Percentiles rank a stretch among this genome's conserved stretches.
Evolutionary conservation across 2,113 vertebrate genomes (phyloP).

Genomic region (Eira barbara): DNA sequence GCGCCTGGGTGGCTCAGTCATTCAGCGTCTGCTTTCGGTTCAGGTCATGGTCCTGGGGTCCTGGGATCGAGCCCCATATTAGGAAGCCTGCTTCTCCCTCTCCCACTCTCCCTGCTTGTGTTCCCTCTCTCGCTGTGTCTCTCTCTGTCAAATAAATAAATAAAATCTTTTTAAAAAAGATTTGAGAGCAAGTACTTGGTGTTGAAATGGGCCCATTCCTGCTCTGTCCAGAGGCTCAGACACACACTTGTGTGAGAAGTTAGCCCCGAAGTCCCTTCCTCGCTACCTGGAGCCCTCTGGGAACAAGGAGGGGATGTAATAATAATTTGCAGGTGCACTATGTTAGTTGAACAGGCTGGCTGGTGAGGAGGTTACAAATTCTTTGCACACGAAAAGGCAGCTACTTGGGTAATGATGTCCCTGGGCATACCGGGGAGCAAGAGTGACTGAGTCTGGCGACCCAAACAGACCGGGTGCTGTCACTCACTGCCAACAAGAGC

Average conservation of each 20-base stretch:
- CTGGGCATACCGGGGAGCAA: background rate
- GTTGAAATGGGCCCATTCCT: background rate
- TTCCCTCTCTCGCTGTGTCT: too few species aligned
- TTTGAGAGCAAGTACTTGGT: background rate
- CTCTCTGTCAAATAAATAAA: too few species aligned
- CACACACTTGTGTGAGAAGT: accelerated
- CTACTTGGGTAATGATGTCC: background rate
- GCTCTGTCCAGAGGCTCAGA: background rate
- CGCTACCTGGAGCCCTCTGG: accelerated
- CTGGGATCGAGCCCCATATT: too few species aligned
- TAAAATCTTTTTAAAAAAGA: too few species aligned
- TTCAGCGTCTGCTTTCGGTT: too few species aligned
- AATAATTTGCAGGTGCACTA: accelerated
- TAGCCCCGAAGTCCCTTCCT: background rate
- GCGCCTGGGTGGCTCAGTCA: too few species aligned
- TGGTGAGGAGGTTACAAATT: background rate
- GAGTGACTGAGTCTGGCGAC: background rate
- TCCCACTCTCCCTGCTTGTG: too few species aligned
- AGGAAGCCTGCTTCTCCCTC: too few species aligned
- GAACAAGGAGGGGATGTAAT: accelerated
- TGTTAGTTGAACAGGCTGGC: background rate
- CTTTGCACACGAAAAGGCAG: background rate
- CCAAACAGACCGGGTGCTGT: background rate
- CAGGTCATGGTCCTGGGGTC: too few species aligned
- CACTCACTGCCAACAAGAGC: background rate